A percentile compares a stretch with the other conserved stretches of the same genome.
phyloP scores from a whole-genome alignment of 2,888 invertebrate genomes.

The Netelia virgata region DNA sequence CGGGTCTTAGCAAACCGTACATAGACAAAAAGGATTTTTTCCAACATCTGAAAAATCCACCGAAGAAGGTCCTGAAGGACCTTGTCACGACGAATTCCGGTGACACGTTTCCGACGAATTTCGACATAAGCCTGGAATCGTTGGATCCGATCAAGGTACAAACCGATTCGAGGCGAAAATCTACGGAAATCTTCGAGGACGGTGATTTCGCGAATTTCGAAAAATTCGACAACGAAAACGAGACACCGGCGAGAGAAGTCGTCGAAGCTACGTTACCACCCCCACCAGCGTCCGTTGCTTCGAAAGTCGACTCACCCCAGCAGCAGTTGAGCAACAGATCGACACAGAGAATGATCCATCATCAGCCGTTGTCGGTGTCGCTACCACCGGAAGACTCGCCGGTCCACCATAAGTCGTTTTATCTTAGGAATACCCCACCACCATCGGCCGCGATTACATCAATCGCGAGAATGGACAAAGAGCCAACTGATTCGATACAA shows the following conservation, averaged over 20 bases:
- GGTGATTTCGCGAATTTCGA: constrained; percentile 84
- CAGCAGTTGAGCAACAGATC: constrained; percentile 70
- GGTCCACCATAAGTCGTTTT: constrained; percentile 81
- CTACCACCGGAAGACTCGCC: constrained; percentile 88
- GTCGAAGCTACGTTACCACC: constrained; percentile 54
- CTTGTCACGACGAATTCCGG: constrained; percentile 86
- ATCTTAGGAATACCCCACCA: constrained; percentile 75
- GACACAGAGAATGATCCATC: constrained; percentile 81
- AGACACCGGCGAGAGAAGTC: constrained; percentile 17
- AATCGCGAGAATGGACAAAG: constrained; percentile 83
- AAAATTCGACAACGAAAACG: constrained; percentile 73
- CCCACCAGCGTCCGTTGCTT: constrained; percentile 10
- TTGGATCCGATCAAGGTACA: constrained; percentile 74
- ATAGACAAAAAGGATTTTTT: constrained; percentile 98
- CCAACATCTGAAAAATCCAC: constrained; percentile 97
- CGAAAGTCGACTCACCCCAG: constrained; percentile 69
- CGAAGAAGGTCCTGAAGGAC: constrained; percentile 96
- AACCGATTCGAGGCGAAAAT: constrained; percentile 84
- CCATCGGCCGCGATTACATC: constrained; percentile 81
- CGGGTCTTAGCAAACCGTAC: constrained; percentile 96
- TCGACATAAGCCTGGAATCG: constrained; percentile 77
- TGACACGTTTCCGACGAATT: constrained; percentile 82
- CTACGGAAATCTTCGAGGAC: constrained; percentile 88
- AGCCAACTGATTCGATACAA: constrained; percentile 75
- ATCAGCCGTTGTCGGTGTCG: constrained; percentile 90